phyloP scores from a whole-genome alignment of 2,113 vertebrate genomes.

The Indri indri region DNA sequence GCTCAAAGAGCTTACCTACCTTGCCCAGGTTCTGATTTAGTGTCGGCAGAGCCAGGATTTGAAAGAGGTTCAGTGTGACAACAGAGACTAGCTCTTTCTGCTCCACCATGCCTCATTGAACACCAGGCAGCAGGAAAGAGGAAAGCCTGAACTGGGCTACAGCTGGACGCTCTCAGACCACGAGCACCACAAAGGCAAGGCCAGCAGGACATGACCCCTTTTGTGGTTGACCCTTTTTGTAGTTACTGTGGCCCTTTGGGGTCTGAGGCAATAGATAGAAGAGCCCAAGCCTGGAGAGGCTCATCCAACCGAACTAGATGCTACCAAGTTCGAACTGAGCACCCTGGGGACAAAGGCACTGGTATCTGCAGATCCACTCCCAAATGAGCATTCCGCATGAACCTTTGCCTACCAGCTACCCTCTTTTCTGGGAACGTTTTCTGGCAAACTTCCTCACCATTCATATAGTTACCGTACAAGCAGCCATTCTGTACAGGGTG shows the following conservation, averaged over 20 bases:
- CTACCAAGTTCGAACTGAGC: background rate
- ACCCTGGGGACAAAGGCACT: background rate
- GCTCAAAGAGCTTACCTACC: background rate
- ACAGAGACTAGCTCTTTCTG: background rate
- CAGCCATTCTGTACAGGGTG: background rate
- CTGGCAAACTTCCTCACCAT: background rate
- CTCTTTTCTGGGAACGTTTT: background rate
- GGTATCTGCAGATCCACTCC: background rate
- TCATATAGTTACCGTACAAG: background rate
- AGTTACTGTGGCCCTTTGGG: background rate
- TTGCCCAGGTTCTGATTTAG: background rate
- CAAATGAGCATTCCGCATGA: background rate
- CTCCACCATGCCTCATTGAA: background rate
- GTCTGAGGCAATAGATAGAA: background rate
- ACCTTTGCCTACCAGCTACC: background rate
- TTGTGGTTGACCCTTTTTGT: background rate
- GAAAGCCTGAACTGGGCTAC: background rate
- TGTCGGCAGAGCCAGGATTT: background rate
- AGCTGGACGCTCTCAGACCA: background rate
- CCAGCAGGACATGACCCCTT: background rate
- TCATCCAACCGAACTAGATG: background rate
- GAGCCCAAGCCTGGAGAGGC: background rate
- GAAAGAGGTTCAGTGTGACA: background rate
- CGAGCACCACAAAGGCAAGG: background rate
- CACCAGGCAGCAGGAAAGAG: background rate